phyloP scores from a whole-genome alignment of 1,140 invertebrate species.

The Temnothorax longispinosus region DNA sequence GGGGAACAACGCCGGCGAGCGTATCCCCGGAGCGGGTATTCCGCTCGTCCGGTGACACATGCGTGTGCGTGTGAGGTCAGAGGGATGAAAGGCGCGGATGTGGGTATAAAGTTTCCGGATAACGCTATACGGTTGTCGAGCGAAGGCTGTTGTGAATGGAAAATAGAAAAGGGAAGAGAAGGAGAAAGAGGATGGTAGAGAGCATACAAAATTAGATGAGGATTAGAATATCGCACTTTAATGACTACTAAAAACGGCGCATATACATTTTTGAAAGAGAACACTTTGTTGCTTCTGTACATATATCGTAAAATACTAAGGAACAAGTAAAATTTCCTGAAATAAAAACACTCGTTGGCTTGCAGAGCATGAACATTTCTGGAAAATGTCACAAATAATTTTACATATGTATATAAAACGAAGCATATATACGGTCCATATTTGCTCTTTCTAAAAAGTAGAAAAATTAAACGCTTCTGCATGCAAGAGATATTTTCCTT shows the following conservation, averaged over 20 bases:
- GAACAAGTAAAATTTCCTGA: not conserved
- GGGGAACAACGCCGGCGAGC: constrained; percentile 69
- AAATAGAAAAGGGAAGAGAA: not conserved
- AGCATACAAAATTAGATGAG: not conserved
- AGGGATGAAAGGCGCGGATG: constrained; percentile 20
- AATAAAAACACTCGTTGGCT: not conserved
- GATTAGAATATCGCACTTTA: not conserved
- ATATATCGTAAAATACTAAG: not conserved
- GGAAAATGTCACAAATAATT: not conserved
- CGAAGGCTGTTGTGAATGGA: not conserved
- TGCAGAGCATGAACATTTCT: not conserved
- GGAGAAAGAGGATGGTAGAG: not conserved
- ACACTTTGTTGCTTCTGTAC: not conserved
- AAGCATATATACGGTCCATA: not conserved
- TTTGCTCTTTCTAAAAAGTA: not conserved
- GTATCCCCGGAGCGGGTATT: constrained; percentile 70
- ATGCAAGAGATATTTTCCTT: not conserved
- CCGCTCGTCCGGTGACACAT: constrained; percentile 51
- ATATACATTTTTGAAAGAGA: not conserved
- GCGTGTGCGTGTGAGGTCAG: not conserved
- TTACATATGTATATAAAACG: not conserved
- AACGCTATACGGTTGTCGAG: not conserved
- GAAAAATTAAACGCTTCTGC: not conserved
- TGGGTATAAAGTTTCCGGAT: constrained; percentile 30
- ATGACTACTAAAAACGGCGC: not conserved